Percentiles rank a stretch among this genome's conserved stretches.
Conservation (phyloP, 1,140 invertebrate genomes). For the Lanistes nyassanus region DNA sequence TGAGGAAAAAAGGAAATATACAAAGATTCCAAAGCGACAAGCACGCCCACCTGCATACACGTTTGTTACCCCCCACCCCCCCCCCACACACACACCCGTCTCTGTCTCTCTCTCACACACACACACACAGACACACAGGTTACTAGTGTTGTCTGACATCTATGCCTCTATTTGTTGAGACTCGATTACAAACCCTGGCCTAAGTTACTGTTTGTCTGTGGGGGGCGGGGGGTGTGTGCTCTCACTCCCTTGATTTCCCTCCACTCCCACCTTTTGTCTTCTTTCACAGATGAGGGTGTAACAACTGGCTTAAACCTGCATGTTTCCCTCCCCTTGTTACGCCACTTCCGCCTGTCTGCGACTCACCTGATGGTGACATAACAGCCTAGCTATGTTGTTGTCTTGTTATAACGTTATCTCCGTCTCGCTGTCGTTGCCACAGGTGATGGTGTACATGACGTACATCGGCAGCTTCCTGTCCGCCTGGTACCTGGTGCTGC, state of each 20-base stretch:
- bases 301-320: too few relatives aligned
- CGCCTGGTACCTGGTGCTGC: slow-evolving; percentile 64
- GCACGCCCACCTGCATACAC: not conserved
- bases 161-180: too few relatives aligned
- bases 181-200: too few relatives aligned
- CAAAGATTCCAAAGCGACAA: not conserved
- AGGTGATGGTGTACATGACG: slow-evolving; percentile 60
- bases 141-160: too few relatives aligned
- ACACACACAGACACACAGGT: not conserved
- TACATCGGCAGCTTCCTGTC: slow-evolving; percentile 63
- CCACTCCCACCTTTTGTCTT: too few relatives aligned
- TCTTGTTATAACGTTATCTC: not conserved
- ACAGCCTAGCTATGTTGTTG: slow-evolving; percentile 1
- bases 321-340: not conserved
- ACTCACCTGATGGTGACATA: not conserved
- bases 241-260: too few relatives aligned
- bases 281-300: not conserved
- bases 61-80: not conserved
- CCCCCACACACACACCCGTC: not conserved
- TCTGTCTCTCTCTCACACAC: not conserved
- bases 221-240: too few relatives aligned
- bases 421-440: not conserved
- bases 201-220: too few relatives aligned
- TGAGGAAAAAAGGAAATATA: not conserved
- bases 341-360: not conserved